Conservation (phyloP, 37 sponge, comb jelly and placozoan genomes). For the Eunapius fragilis region DNA sequence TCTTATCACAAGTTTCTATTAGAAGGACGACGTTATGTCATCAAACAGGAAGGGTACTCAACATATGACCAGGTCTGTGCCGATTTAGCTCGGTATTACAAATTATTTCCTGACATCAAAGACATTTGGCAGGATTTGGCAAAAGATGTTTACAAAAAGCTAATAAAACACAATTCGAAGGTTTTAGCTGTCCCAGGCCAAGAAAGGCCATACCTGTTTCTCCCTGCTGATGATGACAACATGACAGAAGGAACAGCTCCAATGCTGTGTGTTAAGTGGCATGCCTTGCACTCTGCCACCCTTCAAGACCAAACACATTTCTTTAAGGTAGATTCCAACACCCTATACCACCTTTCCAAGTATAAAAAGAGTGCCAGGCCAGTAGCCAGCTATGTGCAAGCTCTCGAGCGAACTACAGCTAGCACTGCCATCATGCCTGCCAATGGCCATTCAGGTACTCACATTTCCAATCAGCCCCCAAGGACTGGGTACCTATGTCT, state of each 20-base stretch:
- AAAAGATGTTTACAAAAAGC: constrained; percentile 14
- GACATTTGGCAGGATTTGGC: background rate
- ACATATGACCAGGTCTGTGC: background rate
- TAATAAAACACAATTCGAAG: background rate
- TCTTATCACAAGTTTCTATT: constrained; percentile 60
- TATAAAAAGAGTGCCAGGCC: background rate
- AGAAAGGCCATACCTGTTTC: background rate
- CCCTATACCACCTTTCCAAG: background rate
- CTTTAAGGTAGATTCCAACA: background rate
- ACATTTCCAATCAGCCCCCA: background rate
- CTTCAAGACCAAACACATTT: background rate
- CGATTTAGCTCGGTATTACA: constrained; percentile 12
- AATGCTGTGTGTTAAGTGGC: constrained; percentile 3
- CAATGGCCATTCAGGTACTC: background rate
- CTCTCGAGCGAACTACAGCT: too few relatives aligned
- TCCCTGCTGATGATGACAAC: background rate
- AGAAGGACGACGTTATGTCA: background rate
- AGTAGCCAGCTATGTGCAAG: background rate
- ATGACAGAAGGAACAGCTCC: background rate
- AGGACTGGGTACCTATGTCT: background rate
- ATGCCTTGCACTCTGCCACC: background rate
- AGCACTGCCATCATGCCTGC: background rate
- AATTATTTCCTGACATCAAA: constrained; percentile 11
- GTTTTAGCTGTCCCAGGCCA: background rate
- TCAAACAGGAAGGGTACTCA: background rate